These are phyloP conservation scores for Bursaphelenchus okinawaensis DNA, from an alignment of 2,888 invertebrate species.

Conservation along the genomic window DNA sequence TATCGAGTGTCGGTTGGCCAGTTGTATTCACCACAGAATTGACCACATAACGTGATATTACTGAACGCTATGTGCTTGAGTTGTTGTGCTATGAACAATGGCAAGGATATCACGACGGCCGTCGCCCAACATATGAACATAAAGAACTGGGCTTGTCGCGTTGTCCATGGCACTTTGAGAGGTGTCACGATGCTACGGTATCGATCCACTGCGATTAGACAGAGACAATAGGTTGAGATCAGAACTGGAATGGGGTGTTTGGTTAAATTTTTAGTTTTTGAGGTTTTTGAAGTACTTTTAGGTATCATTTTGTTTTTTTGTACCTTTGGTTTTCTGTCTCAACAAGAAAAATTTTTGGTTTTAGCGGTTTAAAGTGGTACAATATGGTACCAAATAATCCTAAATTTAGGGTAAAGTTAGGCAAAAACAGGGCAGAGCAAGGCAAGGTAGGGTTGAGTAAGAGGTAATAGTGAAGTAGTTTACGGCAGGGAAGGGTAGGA, in stretches of 20 bases:
- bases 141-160: constrained; percentile 34
- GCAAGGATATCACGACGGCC: constrained; percentile 45
- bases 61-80: constrained; percentile 42
- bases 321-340: too few species aligned
- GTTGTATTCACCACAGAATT: constrained; percentile 56
- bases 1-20: constrained; percentile 26
- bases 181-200: constrained; percentile 63
- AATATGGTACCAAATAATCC: too few species aligned
- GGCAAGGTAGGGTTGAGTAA: too few species aligned
- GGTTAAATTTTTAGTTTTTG: background rate
- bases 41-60: constrained; percentile 41
- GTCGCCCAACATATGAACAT: constrained; percentile 43
- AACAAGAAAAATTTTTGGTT: too few species aligned
- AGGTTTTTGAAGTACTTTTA: background rate
- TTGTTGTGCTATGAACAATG: constrained; percentile 46
- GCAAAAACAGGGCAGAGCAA: too few species aligned
- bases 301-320: too few species aligned
- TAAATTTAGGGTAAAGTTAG: too few species aligned
- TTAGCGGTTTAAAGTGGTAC: too few species aligned
- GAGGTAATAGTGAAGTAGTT: too few species aligned
- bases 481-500: too few species aligned
- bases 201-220: constrained; percentile 92
- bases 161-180: constrained; percentile 49
- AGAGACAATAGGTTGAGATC: constrained; percentile 92
- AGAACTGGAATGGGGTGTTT: constrained; percentile 75